Base-by-base conservation (phyloP, 2,113 vertebrate species). In the Rynchops niger region DNA sequence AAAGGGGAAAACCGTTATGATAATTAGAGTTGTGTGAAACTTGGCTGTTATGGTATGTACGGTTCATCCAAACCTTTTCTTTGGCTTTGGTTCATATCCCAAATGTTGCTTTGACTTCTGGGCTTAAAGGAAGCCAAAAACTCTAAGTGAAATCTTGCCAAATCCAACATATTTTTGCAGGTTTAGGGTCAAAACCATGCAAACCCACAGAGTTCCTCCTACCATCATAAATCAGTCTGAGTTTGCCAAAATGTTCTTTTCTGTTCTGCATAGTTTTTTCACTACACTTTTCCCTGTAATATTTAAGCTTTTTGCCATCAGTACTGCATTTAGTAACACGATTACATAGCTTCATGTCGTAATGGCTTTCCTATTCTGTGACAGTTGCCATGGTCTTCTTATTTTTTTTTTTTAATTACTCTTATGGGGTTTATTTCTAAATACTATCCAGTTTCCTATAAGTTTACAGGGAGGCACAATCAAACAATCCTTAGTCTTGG, bases 71-170 rank as follows among this genome's bases (percentile, higher is more conserved):
- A 95, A 91, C 58, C 79, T 95, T 96, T 95, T 93, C 43, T 70
- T 97, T 97, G 95, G 96, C 96, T 90, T 92, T 89, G 58, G 34
- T 95, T 97, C 87, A 73, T n/a, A 71, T 55, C 77, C 87, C 62
- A 95, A 94, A 95, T 42, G 82, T 92, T 96, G 70, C 93, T 97
- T 93, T 96, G 95, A 97, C 96, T 97, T 97, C 95, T 96, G 85
- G 86, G 80, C 62, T 95, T 86, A 82, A 94, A 94, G 69, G 74
- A 96, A 96, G 96, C 92, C 95, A 97, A 96, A 95, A 96, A 76
- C 65, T 88, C 49, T 27, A 92, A 94, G 73, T 81, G 87, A 97
- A 97, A 96, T 20, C 1, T 76, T 94, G 97, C 97, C 96, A 97
- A 97, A 96, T 96, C 77, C 82, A 94, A 97, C 88, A 96, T 91